These are phyloP conservation scores for Myotis planiceps DNA, from an alignment of 2,797 vertebrate genomes.

Conservation along the genomic window DNA sequence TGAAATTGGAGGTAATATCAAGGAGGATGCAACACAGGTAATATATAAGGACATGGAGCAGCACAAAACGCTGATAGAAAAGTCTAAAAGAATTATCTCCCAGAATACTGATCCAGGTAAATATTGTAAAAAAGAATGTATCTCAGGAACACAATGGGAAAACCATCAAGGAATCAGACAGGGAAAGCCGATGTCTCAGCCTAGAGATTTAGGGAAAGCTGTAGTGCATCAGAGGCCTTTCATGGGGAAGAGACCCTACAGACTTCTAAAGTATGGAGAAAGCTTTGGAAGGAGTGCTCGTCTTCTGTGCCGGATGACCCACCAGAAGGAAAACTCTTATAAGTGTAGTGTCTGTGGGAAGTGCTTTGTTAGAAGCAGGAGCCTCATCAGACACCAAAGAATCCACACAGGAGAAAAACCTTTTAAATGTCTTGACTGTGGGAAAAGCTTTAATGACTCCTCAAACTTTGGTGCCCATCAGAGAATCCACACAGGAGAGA, in stretches of 20 bases:
- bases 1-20: slow-evolving; percentile 57
- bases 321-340: slow-evolving; percentile 79
- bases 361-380: slow-evolving; percentile 81
- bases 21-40: slow-evolving; percentile 43
- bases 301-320: slow-evolving; percentile 66
- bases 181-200: slow-evolving; percentile 56
- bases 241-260: slow-evolving; percentile 61
- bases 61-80: slow-evolving; percentile 47
- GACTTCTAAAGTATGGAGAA: slow-evolving; percentile 75
- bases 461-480: slow-evolving; percentile 84
- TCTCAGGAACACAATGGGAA: slow-evolving; percentile 74
- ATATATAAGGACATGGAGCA: slow-evolving; percentile 59
- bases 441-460: slow-evolving; percentile 80
- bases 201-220: slow-evolving; percentile 66
- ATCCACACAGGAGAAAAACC: slow-evolving; percentile 84
- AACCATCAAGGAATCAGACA: slow-evolving; percentile 57
- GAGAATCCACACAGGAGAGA: slow-evolving; percentile 84
- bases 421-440: slow-evolving; percentile 81
- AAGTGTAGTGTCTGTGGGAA: slow-evolving; percentile 83
- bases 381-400: slow-evolving; percentile 81
- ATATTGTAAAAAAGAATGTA: slow-evolving; percentile 31
- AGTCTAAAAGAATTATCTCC: slow-evolving; percentile 36
- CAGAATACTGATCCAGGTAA: slow-evolving; percentile 49
- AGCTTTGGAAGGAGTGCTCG: slow-evolving; percentile 68
- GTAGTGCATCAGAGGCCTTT: slow-evolving; percentile 56